These are phyloP conservation scores for Pipistrellus pipistrellus DNA, from an alignment of 2,797 vertebrate species.

Conservation along the genomic window DNA sequence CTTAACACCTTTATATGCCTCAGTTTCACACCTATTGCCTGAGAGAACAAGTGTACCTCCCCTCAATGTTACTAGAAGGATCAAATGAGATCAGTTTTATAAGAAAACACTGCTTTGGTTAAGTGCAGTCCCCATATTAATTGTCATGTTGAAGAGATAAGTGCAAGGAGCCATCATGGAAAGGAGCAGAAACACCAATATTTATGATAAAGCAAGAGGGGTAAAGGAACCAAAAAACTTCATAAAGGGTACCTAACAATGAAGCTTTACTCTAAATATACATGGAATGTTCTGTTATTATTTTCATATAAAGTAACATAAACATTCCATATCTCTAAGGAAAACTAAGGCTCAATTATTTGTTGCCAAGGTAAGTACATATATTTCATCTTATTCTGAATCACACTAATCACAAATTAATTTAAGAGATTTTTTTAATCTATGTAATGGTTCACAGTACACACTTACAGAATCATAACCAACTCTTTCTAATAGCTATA, in stretches of 20 bases:
- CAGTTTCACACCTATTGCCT: background rate
- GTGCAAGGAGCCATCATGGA: background rate
- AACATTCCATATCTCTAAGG: background rate
- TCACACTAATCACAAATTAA: background rate
- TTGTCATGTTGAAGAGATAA: background rate
- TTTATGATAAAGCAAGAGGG: background rate
- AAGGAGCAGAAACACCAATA: background rate
- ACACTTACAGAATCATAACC: background rate
- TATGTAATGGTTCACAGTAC: background rate
- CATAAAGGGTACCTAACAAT: background rate
- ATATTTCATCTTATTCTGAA: background rate
- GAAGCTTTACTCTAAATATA: background rate
- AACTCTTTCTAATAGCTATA: background rate
- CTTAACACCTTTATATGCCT: background rate
- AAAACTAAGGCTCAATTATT: background rate
- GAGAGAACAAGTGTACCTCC: background rate
- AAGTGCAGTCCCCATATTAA: background rate
- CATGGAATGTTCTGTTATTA: background rate
- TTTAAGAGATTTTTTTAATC: background rate
- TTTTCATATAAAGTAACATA: background rate
- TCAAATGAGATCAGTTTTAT: background rate
- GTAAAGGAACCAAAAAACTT: fast-evolving
- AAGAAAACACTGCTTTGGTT: background rate
- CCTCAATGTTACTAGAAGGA: background rate
- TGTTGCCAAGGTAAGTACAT: background rate